Evolutionary conservation across 2,113 vertebrate genomes (phyloP), one percentile per base, ranked within the genome.

Genomic region (Cololabis saira): DNA sequence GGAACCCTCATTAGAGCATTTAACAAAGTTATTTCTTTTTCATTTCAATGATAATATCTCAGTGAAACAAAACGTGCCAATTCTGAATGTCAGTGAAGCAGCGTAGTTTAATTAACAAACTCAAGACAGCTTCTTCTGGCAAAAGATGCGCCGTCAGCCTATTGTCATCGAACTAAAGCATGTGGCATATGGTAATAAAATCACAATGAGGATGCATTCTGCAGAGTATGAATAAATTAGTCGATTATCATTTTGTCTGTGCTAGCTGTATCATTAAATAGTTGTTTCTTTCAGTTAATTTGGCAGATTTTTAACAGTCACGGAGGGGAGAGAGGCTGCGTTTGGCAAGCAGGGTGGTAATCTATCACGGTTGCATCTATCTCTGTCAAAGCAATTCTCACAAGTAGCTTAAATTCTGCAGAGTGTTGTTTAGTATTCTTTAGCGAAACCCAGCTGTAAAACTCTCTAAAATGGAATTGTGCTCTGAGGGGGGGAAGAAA

Each of bases 241-340:
- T 65, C 69, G 17, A 87, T 81, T 61, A 78, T 88, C 47, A 74
- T 78, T 84, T 84, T 53, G 24, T 76, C 68, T 84, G 82, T 52
- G 70, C 52, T 72, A 22, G n/a, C 45, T 71, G 47, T 61, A 71
- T 81, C 64, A 69, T 81, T 80, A 80, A 76, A 73, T 58, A 19
- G 50, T 60, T 73, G 47, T 72, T 84, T 72, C 66, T 58, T 82
- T 81, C 52, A 58, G 67, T 80, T 81, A 12, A 58, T 69, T 61
- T 74, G 49, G 71, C 8, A 67, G 44, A 27, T n/a, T 85, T 79
- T 61, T 50, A 63, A 74, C 74, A 71, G 74, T 71, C 51, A 57
- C 12, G 76, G 68, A 85, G 71, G 24, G 33, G 9, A 65, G 67
- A 73, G 44, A 5, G 24, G 24, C 45, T 33, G 66, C 9, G 56